Evolutionary conservation across 2,113 vertebrate species (phyloP), one percentile per base, ranked within the genome.

Genomic region (Conger conger): DNA sequence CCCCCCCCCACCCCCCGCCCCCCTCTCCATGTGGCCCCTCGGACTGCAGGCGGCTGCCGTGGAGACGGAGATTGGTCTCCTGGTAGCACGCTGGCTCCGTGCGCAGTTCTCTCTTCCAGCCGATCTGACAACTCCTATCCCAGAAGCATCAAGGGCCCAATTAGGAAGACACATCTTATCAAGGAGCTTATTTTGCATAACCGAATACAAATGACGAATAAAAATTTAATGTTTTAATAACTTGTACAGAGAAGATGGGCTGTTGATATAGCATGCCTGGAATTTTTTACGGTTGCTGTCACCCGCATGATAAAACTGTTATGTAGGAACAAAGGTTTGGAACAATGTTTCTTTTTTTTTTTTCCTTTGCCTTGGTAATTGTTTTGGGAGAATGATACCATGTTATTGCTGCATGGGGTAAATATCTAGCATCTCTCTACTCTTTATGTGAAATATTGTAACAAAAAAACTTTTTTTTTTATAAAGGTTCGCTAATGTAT

Each of bases 111-210:
- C 94, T 94, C 94, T 94, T 96, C 94, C 95, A 92, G 95, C 94
- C 95, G 95, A 96, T 96, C 95, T 96, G 94, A 96, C 96, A 96
- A 96, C 95, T 95, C 94, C 91, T 89, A 95, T 95, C 95, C 96
- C 96, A 97, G 95, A 96, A 95, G 96, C 96, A 97, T 96, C 97
- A 94, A 93, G 97, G 96, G 97, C 95, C 96, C 96, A 97, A 97
- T 98, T 97, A 97, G 95, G 95, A 96, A 96, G 95, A 96, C 95
- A 96, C 95, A 96, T 97, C 95, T 95, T 96, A 97, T 97, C 96
- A 96, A 96, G 95, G 95, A 96, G 95, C 96, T 97, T 96, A 96
- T 97, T 97, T 96, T 97, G 96, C 96, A 97, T 97, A 97, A 96
- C 96, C 95, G 96, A 96, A 97, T 96, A 96, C 96, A 97, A 96